These are phyloP conservation scores for Aquatica leii DNA, from an alignment of 2,888 invertebrate genomes.

Conservation along the genomic window DNA sequence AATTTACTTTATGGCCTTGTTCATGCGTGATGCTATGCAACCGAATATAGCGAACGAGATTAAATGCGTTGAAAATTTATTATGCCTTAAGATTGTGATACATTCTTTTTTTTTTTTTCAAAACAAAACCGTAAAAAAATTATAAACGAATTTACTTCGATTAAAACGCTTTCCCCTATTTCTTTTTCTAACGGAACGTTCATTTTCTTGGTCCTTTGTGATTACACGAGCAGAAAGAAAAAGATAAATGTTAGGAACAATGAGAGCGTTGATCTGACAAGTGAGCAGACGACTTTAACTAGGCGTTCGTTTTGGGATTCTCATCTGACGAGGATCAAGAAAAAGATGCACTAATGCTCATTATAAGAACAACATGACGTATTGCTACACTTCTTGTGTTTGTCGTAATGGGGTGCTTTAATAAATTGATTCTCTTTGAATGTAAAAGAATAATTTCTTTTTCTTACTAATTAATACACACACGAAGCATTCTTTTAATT, in stretches of 20 bases:
- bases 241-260: conserved; percentile 42
- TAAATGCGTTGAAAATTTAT: conserved; percentile 16
- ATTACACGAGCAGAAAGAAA: conserved; percentile 33
- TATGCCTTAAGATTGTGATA: not conserved
- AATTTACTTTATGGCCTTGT: conserved; percentile 20
- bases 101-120: not conserved
- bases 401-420: no score
- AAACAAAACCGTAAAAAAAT: not conserved
- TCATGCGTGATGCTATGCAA: conserved; percentile 14
- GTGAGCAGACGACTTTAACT: conserved; percentile 41
- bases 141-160: not conserved
- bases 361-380: conserved; percentile 38
- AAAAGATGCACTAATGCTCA: conserved; percentile 36
- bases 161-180: no score
- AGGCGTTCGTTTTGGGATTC: conserved; percentile 38
- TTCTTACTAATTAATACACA: no score
- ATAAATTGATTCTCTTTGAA: no score
- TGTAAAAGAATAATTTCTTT: no score
- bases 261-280: conserved; percentile 43
- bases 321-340: conserved; percentile 34
- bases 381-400: conserved; percentile 20
- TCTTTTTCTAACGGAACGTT: conserved; percentile 19
- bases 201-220: conserved; percentile 26
- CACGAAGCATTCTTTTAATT: no score
- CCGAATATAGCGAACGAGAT: conserved; percentile 9